Conservation (phyloP, 2,797 vertebrate species). For the Arctocebus calabarensis region DNA sequence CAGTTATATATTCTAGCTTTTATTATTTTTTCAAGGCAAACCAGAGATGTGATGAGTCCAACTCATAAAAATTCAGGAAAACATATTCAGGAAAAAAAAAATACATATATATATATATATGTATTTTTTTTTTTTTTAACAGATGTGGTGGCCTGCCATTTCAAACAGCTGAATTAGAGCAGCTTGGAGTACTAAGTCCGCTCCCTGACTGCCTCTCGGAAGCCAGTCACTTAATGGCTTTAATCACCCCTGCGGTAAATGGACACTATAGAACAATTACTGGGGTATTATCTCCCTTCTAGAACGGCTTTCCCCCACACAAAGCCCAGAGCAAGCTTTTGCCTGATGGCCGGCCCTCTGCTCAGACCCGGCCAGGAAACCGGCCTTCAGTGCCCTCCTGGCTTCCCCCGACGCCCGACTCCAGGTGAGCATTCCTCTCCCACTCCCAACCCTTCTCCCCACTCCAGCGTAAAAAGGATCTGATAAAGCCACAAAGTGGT, state of each 20-base stretch:
- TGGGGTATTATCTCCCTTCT: neutral
- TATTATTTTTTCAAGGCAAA: constrained; percentile 77
- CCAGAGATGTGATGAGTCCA: constrained; percentile 81
- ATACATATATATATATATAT: constrained; percentile 26
- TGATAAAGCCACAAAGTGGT: constrained; percentile 51
- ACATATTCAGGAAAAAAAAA: too few species aligned
- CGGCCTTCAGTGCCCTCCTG: neutral
- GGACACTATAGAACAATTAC: constrained; percentile 47
- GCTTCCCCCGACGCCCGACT: neutral
- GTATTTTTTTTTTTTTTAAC: constrained; percentile 62
- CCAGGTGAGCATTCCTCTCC: neutral
- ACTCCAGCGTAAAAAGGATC: neutral
- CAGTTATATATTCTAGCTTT: constrained; percentile 79
- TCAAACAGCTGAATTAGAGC: constrained; percentile 65
- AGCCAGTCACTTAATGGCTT: constrained; percentile 65
- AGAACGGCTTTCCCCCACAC: neutral
- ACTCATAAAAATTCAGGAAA: constrained; percentile 82
- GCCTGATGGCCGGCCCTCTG: neutral
- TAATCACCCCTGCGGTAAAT: constrained; percentile 54
- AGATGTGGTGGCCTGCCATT: constrained; percentile 78
- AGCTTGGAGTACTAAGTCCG: constrained; percentile 25
- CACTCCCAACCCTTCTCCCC: neutral
- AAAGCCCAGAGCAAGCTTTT: neutral
- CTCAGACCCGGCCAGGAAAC: neutral
- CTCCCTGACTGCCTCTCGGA: constrained; percentile 32